Conservation (phyloP, 2,888 invertebrate species). For the Oligia strigilis region DNA sequence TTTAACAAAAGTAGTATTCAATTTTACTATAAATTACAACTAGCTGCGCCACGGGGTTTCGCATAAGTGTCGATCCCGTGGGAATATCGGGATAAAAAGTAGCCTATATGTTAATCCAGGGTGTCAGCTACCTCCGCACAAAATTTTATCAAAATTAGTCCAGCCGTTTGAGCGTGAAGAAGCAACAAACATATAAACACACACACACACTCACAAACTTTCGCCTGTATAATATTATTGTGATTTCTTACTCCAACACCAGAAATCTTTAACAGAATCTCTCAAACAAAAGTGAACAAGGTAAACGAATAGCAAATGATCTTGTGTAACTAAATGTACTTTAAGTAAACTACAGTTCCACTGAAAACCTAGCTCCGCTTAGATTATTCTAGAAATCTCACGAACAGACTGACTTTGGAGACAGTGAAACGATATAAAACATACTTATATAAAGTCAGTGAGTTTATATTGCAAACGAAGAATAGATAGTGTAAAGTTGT, state of each 20-base stretch:
- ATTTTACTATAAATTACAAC: neutral
- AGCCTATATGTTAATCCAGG: too few species aligned
- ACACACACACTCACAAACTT: too few species aligned
- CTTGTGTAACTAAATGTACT: slow-evolving; percentile 8
- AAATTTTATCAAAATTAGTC: too few species aligned
- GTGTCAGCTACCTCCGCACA: too few species aligned
- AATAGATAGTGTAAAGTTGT: neutral
- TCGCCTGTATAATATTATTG: too few species aligned
- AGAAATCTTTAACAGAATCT: neutral
- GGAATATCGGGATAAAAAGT: too few species aligned
- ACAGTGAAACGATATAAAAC: slow-evolving; percentile 4
- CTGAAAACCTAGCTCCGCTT: slow-evolving; percentile 10
- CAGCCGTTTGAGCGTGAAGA: too few species aligned
- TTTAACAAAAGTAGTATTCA: neutral
- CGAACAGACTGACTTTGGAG: slow-evolving; percentile 3
- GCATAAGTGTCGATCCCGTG: too few species aligned
- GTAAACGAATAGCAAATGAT: slow-evolving; percentile 3
- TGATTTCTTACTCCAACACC: too few species aligned
- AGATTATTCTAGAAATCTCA: slow-evolving; percentile 37
- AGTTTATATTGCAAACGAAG: slow-evolving; percentile 26
- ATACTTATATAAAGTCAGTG: slow-evolving; percentile 47
- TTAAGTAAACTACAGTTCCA: neutral
- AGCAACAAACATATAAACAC: too few species aligned
- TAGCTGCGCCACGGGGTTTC: too few species aligned
- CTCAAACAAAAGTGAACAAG: slow-evolving; percentile 9